phyloP scores from a whole-genome alignment of 2,888 invertebrate genomes.

The Linyphia triangularis region DNA sequence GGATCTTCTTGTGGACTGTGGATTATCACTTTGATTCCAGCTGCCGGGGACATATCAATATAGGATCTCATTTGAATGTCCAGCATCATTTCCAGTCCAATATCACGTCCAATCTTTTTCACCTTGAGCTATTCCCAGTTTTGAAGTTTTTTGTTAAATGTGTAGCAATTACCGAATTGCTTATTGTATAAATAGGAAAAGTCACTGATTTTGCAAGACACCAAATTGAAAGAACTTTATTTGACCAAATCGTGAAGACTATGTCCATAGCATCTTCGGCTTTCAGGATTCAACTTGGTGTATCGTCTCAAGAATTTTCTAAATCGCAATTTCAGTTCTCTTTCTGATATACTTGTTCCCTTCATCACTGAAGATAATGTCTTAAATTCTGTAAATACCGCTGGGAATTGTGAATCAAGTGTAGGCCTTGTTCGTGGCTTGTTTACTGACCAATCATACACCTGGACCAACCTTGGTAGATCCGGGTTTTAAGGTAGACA shows the following conservation, averaged over 20 bases:
- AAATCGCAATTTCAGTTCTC: neutral
- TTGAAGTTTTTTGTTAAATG: neutral
- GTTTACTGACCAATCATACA: too few species aligned
- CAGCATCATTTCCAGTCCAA: conserved; percentile 66
- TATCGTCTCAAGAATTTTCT: neutral
- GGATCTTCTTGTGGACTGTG: conserved; percentile 72
- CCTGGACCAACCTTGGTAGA: too few species aligned
- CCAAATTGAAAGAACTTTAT: conserved; percentile 22
- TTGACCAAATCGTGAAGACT: conserved; percentile 1
- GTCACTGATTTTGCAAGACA: neutral
- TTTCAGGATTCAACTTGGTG: neutral
- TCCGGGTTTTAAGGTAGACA: too few species aligned
- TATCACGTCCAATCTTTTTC: neutral
- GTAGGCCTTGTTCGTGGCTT: too few species aligned
- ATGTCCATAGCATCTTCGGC: conserved; percentile 31
- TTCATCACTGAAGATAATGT: too few species aligned
- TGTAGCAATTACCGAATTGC: conserved; percentile 61
- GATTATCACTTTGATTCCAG: conserved; percentile 74
- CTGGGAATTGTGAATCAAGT: too few species aligned
- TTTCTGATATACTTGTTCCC: neutral
- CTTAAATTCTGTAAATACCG: too few species aligned
- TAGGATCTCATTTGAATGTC: conserved; percentile 68
- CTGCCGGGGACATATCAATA: conserved; percentile 63
- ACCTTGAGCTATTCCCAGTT: neutral
- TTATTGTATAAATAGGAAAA: conserved; percentile 39